phyloP scores from a whole-genome alignment of 2,113 vertebrate species.

The Rutilus rutilus region DNA sequence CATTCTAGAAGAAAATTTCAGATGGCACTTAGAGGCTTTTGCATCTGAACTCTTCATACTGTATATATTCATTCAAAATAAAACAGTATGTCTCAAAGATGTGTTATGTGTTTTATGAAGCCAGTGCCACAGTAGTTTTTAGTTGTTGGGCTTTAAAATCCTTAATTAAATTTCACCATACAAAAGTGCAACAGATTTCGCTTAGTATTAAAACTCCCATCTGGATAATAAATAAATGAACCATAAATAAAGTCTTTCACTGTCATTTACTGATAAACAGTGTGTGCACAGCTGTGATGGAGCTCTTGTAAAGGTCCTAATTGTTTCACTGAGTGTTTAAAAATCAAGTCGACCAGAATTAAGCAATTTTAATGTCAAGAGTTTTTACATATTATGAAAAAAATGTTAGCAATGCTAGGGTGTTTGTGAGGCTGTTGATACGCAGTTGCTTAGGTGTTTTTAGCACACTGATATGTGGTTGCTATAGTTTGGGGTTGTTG shows the following conservation, averaged over 20 bases:
- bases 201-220: not conserved
- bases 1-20: too few species aligned
- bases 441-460: not conserved
- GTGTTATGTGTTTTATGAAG: not conserved
- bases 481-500: not conserved
- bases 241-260: not conserved
- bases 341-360: not conserved
- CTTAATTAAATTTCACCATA: not conserved
- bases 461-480: not conserved
- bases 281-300: not conserved
- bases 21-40: too few species aligned
- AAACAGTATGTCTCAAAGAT: not conserved
- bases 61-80: too few species aligned
- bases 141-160: not conserved
- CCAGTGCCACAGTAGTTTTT: not conserved
- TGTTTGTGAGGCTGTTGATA: not conserved
- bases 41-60: too few species aligned
- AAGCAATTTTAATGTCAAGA: not conserved
- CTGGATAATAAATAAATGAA: not conserved
- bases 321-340: not conserved
- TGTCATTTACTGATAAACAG: not conserved
- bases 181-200: not conserved
- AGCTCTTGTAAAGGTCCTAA: not conserved
- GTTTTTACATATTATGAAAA: not conserved
- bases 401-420: not conserved